Evolutionary conservation across 2,113 vertebrate genomes (phyloP).

Genomic region (Pipra filicauda): DNA sequence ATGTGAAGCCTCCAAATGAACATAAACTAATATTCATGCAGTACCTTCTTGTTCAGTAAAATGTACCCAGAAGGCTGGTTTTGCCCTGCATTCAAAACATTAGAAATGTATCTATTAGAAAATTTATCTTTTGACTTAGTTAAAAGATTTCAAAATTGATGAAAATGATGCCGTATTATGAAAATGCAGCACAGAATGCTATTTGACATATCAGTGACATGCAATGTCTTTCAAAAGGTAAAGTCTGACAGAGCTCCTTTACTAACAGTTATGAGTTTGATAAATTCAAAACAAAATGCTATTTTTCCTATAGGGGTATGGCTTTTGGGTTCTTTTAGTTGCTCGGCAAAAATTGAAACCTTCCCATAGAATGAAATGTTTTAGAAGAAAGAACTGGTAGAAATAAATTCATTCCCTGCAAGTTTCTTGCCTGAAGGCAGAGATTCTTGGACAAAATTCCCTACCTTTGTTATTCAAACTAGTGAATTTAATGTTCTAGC

Average conservation of each 20-base stretch:
- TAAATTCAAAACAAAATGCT: neutral
- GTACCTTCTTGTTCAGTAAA: neutral
- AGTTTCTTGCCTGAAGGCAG: neutral
- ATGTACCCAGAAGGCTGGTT: neutral
- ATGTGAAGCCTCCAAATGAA: neutral
- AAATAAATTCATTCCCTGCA: neutral
- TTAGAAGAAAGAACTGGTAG: neutral
- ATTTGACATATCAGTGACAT: neutral
- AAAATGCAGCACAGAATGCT: neutral
- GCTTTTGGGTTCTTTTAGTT: neutral
- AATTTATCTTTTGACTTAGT: neutral
- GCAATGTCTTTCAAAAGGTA: neutral
- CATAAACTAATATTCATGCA: neutral
- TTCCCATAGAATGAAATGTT: neutral
- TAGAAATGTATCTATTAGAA: neutral
- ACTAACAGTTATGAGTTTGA: neutral
- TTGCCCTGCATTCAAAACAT: neutral
- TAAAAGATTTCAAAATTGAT: too few relatives aligned
- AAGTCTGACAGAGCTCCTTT: neutral
- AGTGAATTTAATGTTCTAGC: neutral
- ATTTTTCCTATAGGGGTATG: neutral
- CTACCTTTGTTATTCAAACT: neutral
- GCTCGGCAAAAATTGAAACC: neutral
- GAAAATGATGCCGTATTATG: neutral
- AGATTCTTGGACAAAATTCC: neutral